These are phyloP conservation scores for Agrotis exclamationis DNA, from an alignment of 2,888 invertebrate genomes.

Conservation along the genomic window DNA sequence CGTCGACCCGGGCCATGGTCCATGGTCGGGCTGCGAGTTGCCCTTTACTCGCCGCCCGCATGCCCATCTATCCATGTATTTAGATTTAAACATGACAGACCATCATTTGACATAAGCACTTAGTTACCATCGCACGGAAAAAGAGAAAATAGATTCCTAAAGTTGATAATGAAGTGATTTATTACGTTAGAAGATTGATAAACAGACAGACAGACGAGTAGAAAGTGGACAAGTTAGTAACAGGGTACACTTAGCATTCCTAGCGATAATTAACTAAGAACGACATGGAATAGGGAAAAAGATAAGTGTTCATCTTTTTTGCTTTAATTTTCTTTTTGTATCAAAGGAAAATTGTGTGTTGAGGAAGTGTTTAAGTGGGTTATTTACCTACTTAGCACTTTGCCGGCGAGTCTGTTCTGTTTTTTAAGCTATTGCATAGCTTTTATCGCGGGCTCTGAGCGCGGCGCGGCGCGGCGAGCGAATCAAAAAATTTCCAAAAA, in stretches of 20 bases:
- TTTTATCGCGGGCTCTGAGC: too few relatives aligned
- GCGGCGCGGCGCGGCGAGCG: too few relatives aligned
- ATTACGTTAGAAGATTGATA: constrained; percentile 42
- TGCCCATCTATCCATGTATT: too few relatives aligned
- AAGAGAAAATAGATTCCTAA: constrained; percentile 37
- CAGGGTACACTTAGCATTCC: constrained; percentile 39
- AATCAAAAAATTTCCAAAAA: too few relatives aligned
- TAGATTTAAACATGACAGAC: background rate
- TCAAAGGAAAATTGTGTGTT: background rate
- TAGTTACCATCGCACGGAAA: constrained; percentile 9
- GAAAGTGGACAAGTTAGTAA: constrained; percentile 38
- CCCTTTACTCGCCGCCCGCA: too few relatives aligned
- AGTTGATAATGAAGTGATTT: constrained; percentile 28
- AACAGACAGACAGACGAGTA: constrained; percentile 17
- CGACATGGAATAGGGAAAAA: background rate
- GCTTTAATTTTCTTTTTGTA: background rate
- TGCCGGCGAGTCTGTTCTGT: too few relatives aligned
- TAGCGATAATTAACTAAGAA: constrained; percentile 23
- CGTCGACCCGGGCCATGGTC: too few relatives aligned
- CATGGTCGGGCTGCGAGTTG: too few relatives aligned
- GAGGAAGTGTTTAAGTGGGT: background rate
- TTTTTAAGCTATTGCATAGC: too few relatives aligned
- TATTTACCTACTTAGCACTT: background rate
- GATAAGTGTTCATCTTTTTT: background rate
- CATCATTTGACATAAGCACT: constrained; percentile 12